Evolutionary conservation across 2,113 vertebrate species (phyloP), one percentile per base, ranked within the genome.

Genomic region (Myotis lucifugus): DNA sequence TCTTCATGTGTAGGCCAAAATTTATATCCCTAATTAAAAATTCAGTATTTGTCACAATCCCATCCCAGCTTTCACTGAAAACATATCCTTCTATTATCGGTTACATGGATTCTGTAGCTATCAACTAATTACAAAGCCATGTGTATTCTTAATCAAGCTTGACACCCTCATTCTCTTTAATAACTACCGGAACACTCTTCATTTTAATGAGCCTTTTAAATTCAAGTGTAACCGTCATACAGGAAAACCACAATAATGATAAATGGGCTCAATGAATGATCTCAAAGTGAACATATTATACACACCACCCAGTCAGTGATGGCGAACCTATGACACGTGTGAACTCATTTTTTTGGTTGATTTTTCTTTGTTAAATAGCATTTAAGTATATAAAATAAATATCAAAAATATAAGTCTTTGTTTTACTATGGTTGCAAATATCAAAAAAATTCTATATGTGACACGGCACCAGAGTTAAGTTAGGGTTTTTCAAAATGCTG

Each of bases 161-260:
- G 77, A 72, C 73, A 91, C 3, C 2, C 54, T 85, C 67, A 91
- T 82, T 93, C 18, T 59, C n/a, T 88, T 59, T 79, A 34, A 61
- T 74, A 90, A 88, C 13, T 81, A 85, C 18, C 25, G 54, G 21
- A 91, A 56, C n/a, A 74, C 27, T 46, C 73, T 48, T 83, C 84
- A 66, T 59, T 86, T 93, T 81, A 92, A 94, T 76, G 93, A 96
- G 90, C 46, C 12, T 66, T 95, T 95, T 81, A 90, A 88, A 46
- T 59, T 46, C n/a, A 79, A 25, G 11, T 64, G n/a, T n/a, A 79
- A 82, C 66, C 3, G 48, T 88, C 40, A 81, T 40, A 37, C 7
- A 92, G 34, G 52, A 93, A 91, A 92, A 50, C 18, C 18, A 78
- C 42, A 66, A 27, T 72, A 46, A 37, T 46, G 13, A 66, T 67